Percentiles rank a stretch among this genome's conserved stretches.
phyloP scores from a whole-genome alignment of 2,888 invertebrate species.

The Eupithecia insigniata region DNA sequence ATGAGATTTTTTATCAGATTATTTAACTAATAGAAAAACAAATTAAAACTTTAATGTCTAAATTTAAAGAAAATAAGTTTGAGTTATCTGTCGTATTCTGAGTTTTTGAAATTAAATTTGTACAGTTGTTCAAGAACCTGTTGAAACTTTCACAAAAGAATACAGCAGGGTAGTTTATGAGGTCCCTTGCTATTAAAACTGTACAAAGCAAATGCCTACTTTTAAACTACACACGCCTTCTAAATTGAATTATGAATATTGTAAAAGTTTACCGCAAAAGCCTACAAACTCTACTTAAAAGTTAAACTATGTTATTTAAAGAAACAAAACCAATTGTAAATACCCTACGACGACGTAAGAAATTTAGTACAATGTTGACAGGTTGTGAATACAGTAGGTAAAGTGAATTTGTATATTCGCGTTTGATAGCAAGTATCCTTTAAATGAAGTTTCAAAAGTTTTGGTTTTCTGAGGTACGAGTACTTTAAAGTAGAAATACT shows the following conservation, averaged over 20 bases:
- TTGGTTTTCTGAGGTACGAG: too few relatives aligned
- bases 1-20: too few relatives aligned
- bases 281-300: constrained; percentile 19
- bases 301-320: constrained; percentile 25
- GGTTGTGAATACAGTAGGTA: constrained; percentile 16
- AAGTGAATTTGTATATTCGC: background rate
- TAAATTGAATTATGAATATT: constrained; percentile 26
- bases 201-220: background rate
- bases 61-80: too few relatives aligned
- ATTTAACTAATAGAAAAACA: too few relatives aligned
- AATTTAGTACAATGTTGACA: constrained; percentile 11
- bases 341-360: constrained; percentile 30
- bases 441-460: background rate
- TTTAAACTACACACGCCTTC: background rate
- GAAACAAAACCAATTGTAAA: constrained; percentile 33
- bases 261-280: constrained; percentile 18
- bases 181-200: background rate
- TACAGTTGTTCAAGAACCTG: background rate
- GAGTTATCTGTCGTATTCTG: too few relatives aligned
- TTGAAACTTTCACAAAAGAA: background rate
- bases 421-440: background rate
- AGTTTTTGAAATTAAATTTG: too few relatives aligned
- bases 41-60: too few relatives aligned
- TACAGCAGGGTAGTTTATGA: background rate
- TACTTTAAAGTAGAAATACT: too few relatives aligned